phyloP scores from a whole-genome alignment of 2,888 invertebrate species.

The Siphlonurus alternatus region DNA sequence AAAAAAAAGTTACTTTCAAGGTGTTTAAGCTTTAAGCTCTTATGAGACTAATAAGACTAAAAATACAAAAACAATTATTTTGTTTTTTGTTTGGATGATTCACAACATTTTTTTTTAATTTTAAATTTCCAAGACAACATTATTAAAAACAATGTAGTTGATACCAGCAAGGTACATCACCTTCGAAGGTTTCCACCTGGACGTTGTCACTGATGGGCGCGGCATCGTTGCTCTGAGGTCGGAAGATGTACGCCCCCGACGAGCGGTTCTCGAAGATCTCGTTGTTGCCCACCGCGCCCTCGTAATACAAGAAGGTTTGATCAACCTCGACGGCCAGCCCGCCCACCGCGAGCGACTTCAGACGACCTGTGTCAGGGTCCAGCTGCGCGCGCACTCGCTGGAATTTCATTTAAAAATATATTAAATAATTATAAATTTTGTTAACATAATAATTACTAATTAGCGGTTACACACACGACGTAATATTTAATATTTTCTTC shows the following conservation, averaged over 20 bases:
- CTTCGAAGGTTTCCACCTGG: not conserved
- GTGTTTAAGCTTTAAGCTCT: too few relatives aligned
- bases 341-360: not conserved
- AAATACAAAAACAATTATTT: too few relatives aligned
- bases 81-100: too few relatives aligned
- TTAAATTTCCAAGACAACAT: too few relatives aligned
- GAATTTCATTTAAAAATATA: not conserved
- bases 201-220: slow-evolving; percentile 16
- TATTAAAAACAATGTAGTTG: too few relatives aligned
- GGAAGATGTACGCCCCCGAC: slow-evolving; percentile 53
- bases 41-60: too few relatives aligned
- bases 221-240: slow-evolving; percentile 27
- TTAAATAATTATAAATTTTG: slow-evolving; percentile 5
- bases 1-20: too few relatives aligned
- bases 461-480: too few relatives aligned
- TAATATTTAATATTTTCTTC: too few relatives aligned
- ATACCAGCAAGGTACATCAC: too few relatives aligned
- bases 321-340: slow-evolving; percentile 5
- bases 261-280: slow-evolving; percentile 31
- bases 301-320: slow-evolving; percentile 40
- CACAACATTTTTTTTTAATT: too few relatives aligned
- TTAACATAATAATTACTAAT: too few relatives aligned
- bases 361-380: slow-evolving; percentile 14
- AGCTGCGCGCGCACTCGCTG: slow-evolving; percentile 14
- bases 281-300: slow-evolving; percentile 28